Base-by-base conservation (phyloP, 2,113 vertebrate species). In the Phylloscopus whistleri region DNA sequence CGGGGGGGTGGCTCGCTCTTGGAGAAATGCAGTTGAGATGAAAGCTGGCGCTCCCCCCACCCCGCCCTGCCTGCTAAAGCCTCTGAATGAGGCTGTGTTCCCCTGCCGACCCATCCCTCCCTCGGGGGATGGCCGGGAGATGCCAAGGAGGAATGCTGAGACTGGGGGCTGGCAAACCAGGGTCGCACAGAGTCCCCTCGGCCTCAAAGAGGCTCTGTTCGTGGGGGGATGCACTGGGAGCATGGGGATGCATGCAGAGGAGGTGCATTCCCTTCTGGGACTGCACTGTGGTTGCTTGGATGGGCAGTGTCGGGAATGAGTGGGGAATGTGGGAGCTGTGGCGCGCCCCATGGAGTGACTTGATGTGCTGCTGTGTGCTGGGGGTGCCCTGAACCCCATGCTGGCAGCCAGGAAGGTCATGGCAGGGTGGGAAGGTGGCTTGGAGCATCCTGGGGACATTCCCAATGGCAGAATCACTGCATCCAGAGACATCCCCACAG, bases 21-120 rank as follows among this genome's bases (percentile, higher is more conserved):
- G 8, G 43, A 73, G 90, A 58, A 80, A 39, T 26, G 70, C n/a
- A 16, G 2, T 35, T 1, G 3, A 41, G 48, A 74, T 88, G 90
- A 86, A 89, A 92, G 85, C 55, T 22, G 87, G 59, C 74, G 20
- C 41, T 62, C 21, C n/a, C 64, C 49, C 21, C 20, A 8, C 19
- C 7, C 19, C 13, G 6, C 22, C 16, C 58, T 24, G 9, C 28
- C 41, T 7, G 6, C 24, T 3, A 0, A 35, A 26, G 62, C 17
- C 73, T 69, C 43, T 97, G 85, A 97, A 97, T 90, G 75, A 16
- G 76, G 51, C 96, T 94, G 95, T 97, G 96, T 95, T 95, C 81
- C 60, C 2, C 0, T 3, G 1, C 53, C 0, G 4, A 53, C 22
- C 62, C 59, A n/a, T 0, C 1, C 0, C 13, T 81, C 84, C 88